Percentiles rank a stretch among this genome's conserved stretches.
phyloP scores from a whole-genome alignment of 1,140 invertebrate species.

The Antheraea pernyi region DNA sequence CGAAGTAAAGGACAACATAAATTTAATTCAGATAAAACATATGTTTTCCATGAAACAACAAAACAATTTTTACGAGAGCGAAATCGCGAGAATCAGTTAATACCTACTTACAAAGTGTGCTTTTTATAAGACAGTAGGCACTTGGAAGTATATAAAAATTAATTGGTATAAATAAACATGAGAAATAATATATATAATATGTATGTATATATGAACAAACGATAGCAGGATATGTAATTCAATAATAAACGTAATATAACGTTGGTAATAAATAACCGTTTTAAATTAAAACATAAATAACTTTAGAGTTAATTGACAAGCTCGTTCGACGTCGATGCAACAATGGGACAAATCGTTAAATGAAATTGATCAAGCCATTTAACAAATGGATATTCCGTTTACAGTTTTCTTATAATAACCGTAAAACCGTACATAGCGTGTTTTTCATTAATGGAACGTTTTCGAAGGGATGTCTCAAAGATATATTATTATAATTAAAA shows the following conservation, averaged over 20 bases:
- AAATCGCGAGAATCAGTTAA: too few relatives aligned
- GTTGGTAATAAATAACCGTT: background rate
- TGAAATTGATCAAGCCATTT: slow-evolving; percentile 28
- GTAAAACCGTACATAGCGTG: background rate
- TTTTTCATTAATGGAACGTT: background rate
- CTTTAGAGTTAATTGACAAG: slow-evolving; percentile 27
- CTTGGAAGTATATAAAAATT: too few relatives aligned
- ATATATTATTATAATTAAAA: background rate
- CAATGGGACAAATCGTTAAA: slow-evolving; percentile 21
- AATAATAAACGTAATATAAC: background rate
- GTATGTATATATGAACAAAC: background rate
- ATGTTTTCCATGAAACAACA: too few relatives aligned
- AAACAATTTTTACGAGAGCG: too few relatives aligned
- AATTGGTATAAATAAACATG: too few relatives aligned
- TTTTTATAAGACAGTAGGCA: too few relatives aligned
- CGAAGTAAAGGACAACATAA: too few relatives aligned
- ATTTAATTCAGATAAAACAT: too few relatives aligned
- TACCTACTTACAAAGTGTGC: too few relatives aligned
- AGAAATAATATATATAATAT: too few relatives aligned
- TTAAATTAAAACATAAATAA: slow-evolving; percentile 33
- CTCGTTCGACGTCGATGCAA: slow-evolving; percentile 6
- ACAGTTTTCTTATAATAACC: slow-evolving; percentile 26
- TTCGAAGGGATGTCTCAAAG: background rate
- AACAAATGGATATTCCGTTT: slow-evolving; percentile 25
- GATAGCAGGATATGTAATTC: background rate